Conservation (phyloP, 2,113 vertebrate species). For the Dipodomys ordii region DNA sequence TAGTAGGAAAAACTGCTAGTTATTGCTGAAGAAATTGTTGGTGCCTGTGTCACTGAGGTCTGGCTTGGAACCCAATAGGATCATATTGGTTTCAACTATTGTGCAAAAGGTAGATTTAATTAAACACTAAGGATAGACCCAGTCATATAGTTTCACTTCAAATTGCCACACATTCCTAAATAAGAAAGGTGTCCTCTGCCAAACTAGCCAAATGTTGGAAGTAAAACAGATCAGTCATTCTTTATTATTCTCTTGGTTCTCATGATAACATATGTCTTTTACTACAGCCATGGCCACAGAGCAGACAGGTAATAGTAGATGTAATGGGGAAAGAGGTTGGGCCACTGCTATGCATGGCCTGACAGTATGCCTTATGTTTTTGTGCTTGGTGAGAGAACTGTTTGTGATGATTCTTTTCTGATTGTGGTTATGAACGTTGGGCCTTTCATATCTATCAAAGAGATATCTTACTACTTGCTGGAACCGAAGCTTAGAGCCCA, state of each 20-base stretch:
- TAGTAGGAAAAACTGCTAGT: neutral
- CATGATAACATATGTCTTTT: slow-evolving; percentile 89
- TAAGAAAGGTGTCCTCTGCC: slow-evolving; percentile 37
- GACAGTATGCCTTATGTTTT: slow-evolving; percentile 46
- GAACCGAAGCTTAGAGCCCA: slow-evolving; percentile 66
- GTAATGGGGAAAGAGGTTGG: slow-evolving; percentile 58
- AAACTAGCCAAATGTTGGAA: neutral
- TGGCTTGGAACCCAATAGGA: neutral
- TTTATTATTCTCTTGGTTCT: slow-evolving; percentile 70
- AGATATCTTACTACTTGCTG: slow-evolving; percentile 48
- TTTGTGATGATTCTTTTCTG: slow-evolving; percentile 54
- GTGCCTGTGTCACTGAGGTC: slow-evolving; percentile 18
- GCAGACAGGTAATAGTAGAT: slow-evolving; percentile 95
- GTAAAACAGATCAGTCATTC: neutral
- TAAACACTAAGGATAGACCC: neutral
- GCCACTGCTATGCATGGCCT: slow-evolving; percentile 73
- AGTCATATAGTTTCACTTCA: slow-evolving; percentile 43
- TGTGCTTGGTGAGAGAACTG: slow-evolving; percentile 62
- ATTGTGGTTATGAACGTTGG: slow-evolving; percentile 22
- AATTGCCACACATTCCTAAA: slow-evolving; percentile 37
- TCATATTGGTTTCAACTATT: slow-evolving; percentile 18
- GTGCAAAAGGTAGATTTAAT: slow-evolving; percentile 43
- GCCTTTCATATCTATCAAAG: slow-evolving; percentile 50
- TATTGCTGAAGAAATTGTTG: slow-evolving; percentile 4
- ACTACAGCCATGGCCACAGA: slow-evolving; percentile 97